Evolutionary conservation across 2,888 invertebrate species (phyloP).

Genomic region (Andricus curvator): DNA sequence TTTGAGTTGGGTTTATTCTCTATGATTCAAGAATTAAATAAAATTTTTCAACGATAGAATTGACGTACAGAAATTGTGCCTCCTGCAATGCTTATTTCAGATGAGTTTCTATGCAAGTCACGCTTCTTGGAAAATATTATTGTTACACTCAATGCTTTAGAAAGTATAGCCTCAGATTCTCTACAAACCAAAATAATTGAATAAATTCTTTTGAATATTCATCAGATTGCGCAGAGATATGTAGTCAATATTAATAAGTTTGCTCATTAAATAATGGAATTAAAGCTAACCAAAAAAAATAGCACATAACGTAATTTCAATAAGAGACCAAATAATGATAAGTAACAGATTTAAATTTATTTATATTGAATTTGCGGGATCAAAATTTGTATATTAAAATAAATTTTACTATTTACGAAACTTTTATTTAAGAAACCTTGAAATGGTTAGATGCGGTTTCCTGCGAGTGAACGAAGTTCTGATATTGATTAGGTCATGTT

Average conservation of each 20-base stretch:
- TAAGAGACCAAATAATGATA: neutral
- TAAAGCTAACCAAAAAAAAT: neutral
- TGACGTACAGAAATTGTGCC: neutral
- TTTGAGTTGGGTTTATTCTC: neutral
- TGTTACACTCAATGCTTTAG: constrained; percentile 32
- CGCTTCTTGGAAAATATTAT: constrained; percentile 32
- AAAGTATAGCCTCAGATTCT: constrained; percentile 27
- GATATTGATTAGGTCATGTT: neutral
- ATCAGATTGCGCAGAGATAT: neutral
- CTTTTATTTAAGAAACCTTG: neutral
- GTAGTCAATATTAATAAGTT: neutral
- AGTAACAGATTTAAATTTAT: neutral
- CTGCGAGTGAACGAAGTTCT: neutral
- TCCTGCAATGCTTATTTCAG: neutral
- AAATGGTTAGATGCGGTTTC: neutral
- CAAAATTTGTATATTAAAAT: neutral
- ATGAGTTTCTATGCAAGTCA: constrained; percentile 33
- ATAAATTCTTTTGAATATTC: constrained; percentile 20
- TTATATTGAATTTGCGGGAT: neutral
- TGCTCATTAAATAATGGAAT: neutral
- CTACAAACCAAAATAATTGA: neutral
- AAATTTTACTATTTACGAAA: neutral
- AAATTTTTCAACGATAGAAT: neutral
- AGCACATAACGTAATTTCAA: neutral
- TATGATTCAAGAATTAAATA: neutral